Evolutionary conservation across 2,888 invertebrate species (phyloP), one percentile per base, ranked within the genome.

Genomic region (Quadroppia sp.): DNA sequence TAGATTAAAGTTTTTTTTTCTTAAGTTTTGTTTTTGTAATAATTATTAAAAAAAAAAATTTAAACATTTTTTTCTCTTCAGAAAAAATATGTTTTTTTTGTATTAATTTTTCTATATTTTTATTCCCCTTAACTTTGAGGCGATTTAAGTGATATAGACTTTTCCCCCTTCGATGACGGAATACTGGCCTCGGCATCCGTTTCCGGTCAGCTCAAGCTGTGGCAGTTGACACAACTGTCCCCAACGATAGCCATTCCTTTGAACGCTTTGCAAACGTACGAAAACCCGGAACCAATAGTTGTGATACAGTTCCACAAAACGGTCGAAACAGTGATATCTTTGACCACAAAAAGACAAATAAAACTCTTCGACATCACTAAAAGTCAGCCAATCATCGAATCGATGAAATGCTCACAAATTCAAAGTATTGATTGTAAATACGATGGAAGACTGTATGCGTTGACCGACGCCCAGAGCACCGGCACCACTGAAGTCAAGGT

Each of bases 81-180:
- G n/a, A n/a, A n/a, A n/a, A n/a, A n/a, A n/a, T n/a, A n/a, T n/a
- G n/a, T n/a, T n/a, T n/a, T n/a, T n/a, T n/a, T n/a, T n/a, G n/a
- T n/a, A n/a, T n/a, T n/a, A n/a, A n/a, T n/a, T n/a, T n/a, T n/a
- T n/a, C n/a, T n/a, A n/a, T n/a, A n/a, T n/a, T n/a, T n/a, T n/a
- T n/a, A n/a, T n/a, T n/a, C n/a, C n/a, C n/a, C n/a, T n/a, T n/a
- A n/a, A 53, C 20, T 75, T 71, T 87, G 90, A 71, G 96, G 95
- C 80, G 91, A 93, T 67, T 92, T 96, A 48, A 94, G 94, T 50
- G 96, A 95, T 82, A 89, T 96, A 87, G 91, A 91, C 80, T 96
- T 97, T 82, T 94, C 95, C 40, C 95, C 95, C 9, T 96, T 95
- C 83, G 93, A 95, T 82, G 94, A 95, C 85, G 92, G 92, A 48